These are phyloP conservation scores for Lepidostoma basale DNA, from an alignment of 1,140 invertebrate species.

Conservation along the genomic window DNA sequence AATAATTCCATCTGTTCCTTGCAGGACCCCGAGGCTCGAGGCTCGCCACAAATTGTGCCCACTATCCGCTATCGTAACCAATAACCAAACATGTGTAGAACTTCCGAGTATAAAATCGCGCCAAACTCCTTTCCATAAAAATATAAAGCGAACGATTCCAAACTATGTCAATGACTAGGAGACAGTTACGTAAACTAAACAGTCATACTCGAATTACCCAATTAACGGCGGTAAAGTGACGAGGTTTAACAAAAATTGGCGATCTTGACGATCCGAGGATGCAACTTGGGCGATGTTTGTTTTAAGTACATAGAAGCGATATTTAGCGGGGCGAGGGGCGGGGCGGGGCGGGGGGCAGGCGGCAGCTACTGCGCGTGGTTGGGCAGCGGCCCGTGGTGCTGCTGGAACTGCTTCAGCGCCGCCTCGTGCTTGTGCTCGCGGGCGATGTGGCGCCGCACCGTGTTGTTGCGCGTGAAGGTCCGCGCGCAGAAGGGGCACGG, in stretches of 20 bases:
- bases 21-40: background rate
- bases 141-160: slow-evolving; percentile 28
- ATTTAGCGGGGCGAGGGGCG: slow-evolving; percentile 25
- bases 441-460: slow-evolving; percentile 84
- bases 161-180: slow-evolving; percentile 30
- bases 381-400: slow-evolving; percentile 60
- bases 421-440: slow-evolving; percentile 83
- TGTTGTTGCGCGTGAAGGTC: slow-evolving; percentile 92
- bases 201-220: slow-evolving; percentile 27
- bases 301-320: slow-evolving; percentile 26
- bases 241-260: slow-evolving; percentile 22
- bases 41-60: slow-evolving; percentile 14
- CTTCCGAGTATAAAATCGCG: slow-evolving; percentile 27
- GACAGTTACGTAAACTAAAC: slow-evolving; percentile 29
- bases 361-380: slow-evolving; percentile 64
- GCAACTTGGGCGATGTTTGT: slow-evolving; percentile 9
- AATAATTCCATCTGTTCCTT: background rate
- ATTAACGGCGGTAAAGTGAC: slow-evolving; percentile 5
- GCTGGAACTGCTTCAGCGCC: slow-evolving; percentile 70
- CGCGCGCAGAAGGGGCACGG: slow-evolving; percentile 86
- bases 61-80: background rate
- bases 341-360: slow-evolving; percentile 7
- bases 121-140: slow-evolving; percentile 26
- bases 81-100: slow-evolving; percentile 15
- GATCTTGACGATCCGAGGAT: slow-evolving; percentile 19